Percentiles rank a stretch among this genome's conserved stretches.
phyloP scores from a whole-genome alignment of 37 sponge, comb jelly and placozoan species.

The Halichondria panicea region DNA sequence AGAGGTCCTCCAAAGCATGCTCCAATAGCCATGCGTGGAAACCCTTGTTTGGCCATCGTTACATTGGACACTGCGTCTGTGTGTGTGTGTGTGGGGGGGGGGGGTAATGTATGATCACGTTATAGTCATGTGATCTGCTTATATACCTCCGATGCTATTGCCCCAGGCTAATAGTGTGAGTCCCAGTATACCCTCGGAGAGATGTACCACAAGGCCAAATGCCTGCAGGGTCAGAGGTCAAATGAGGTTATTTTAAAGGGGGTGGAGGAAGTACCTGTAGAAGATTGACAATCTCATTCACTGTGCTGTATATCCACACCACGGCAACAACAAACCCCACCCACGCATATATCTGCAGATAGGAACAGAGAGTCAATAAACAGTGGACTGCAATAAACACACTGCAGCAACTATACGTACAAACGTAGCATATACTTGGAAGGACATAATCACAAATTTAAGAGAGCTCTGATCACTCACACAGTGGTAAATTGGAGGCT shows the following conservation, averaged over 20 bases:
- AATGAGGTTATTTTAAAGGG: too few relatives aligned
- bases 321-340: conserved; percentile 87
- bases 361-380: neutral
- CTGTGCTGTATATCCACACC: conserved; percentile 95
- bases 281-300: conserved; percentile 93
- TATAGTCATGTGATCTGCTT: neutral
- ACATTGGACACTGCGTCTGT: conserved; percentile 92
- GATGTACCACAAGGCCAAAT: conserved; percentile 80
- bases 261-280: too few relatives aligned
- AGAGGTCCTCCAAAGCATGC: conserved; percentile 98
- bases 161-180: conserved; percentile 99
- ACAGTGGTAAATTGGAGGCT: conserved; percentile 81
- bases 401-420: neutral
- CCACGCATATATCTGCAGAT: conserved; percentile 85
- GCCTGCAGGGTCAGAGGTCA: too few relatives aligned
- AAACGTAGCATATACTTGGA: too few relatives aligned
- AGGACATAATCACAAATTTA: too few relatives aligned
- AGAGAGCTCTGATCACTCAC: conserved; percentile 30
- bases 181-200: conserved; percentile 91
- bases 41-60: conserved; percentile 96
- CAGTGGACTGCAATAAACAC: neutral
- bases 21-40: conserved; percentile 94
- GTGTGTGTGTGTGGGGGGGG: neutral
- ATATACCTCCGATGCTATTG: conserved; percentile 95
- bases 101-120: neutral